These are phyloP conservation scores for Rhea americana DNA, from an alignment of 2,113 vertebrate genomes.

Conservation along the genomic window DNA sequence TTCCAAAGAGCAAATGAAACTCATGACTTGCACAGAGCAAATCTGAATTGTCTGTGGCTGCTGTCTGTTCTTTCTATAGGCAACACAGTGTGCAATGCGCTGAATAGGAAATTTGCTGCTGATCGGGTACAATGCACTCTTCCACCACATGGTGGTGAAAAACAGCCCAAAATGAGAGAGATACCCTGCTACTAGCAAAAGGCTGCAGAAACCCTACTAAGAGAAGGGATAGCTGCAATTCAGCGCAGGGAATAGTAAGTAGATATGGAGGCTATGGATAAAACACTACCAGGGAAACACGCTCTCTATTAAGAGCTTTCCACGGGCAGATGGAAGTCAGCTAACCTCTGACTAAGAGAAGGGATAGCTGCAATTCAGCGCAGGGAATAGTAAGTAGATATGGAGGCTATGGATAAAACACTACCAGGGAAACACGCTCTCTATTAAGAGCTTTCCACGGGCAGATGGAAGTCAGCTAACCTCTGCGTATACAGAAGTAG, in stretches of 20 bases:
- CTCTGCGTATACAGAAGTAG: neutral
- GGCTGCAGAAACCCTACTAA: conserved; percentile 53
- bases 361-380: conserved; percentile 61
- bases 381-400: conserved; percentile 62
- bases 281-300: conserved; percentile 37
- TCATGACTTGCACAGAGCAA: neutral
- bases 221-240: conserved; percentile 59
- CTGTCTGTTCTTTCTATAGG: neutral
- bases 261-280: conserved; percentile 65
- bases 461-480: neutral
- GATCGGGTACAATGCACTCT: conserved; percentile 39
- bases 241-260: conserved; percentile 58
- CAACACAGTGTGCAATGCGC: neutral
- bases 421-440: conserved; percentile 19
- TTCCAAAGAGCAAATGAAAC: conserved; percentile 9
- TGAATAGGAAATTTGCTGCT: conserved; percentile 5
- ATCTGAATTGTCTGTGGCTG: no score
- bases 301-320: neutral
- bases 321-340: neutral
- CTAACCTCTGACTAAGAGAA: neutral
- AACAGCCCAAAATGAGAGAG: conserved; percentile 57
- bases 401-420: conserved; percentile 63
- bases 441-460: neutral
- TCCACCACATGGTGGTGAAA: conserved; percentile 71
- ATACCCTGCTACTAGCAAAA: conserved; percentile 31